Percentiles rank a stretch among this genome's conserved stretches.
These are phyloP conservation scores for Odiellus spinosus DNA, from an alignment of 2,888 invertebrate genomes.

Conservation along the genomic window DNA sequence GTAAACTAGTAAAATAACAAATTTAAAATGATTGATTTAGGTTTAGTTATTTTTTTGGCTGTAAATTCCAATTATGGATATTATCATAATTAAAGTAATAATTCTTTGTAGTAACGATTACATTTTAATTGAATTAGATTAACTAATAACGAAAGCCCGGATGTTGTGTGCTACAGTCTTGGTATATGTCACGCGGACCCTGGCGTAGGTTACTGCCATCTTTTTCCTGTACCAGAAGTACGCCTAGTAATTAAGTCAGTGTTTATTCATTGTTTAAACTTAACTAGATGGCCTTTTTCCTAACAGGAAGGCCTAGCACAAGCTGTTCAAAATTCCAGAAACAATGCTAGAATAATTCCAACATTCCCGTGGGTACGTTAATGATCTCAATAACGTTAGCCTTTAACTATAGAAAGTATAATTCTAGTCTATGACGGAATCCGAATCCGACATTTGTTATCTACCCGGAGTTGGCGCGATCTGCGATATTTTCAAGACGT, in stretches of 20 bases:
- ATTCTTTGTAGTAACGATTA: background rate
- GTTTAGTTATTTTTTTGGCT: background rate
- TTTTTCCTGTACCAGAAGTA: conserved; percentile 13
- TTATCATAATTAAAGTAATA: background rate
- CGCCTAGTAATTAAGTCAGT: background rate
- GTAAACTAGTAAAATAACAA: too few relatives aligned
- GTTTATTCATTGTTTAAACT: background rate
- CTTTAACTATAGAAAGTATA: too few relatives aligned
- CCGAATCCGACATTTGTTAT: too few relatives aligned
- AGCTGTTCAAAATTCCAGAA: background rate
- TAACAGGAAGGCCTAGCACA: background rate
- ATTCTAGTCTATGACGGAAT: too few relatives aligned
- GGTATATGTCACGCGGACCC: conserved; percentile 14
- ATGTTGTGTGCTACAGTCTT: conserved; percentile 16
- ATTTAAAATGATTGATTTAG: too few relatives aligned
- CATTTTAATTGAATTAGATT: conserved; percentile 3
- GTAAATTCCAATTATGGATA: background rate
- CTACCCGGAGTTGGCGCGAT: too few relatives aligned
- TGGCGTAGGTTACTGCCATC: conserved; percentile 11
- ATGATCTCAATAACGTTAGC: too few relatives aligned
- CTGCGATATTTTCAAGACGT: too few relatives aligned
- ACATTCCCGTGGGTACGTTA: background rate
- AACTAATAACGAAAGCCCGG: conserved; percentile 8
- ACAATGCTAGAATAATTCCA: background rate
- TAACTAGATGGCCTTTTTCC: too few relatives aligned